phyloP scores from a whole-genome alignment of 64 coral and sea anemone genomes.

The Dendrophyllia cribrosa region DNA sequence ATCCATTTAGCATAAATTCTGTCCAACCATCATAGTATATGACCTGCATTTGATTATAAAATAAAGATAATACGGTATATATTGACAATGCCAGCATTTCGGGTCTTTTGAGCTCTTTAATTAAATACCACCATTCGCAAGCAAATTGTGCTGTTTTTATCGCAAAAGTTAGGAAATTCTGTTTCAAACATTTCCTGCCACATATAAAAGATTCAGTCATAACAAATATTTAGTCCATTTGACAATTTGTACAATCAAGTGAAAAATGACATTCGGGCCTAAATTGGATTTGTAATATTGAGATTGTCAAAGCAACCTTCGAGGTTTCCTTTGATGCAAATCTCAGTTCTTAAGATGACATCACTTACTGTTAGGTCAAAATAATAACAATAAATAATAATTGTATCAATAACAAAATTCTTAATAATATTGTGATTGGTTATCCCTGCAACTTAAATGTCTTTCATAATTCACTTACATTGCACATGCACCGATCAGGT shows the following conservation, averaged over 20 bases:
- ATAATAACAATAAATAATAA: too few species aligned
- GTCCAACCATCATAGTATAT: background rate
- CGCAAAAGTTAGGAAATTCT: background rate
- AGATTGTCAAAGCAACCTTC: background rate
- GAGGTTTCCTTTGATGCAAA: background rate
- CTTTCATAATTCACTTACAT: too few species aligned
- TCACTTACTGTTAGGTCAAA: too few species aligned
- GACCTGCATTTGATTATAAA: background rate
- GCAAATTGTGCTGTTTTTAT: background rate
- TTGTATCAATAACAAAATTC: too few species aligned
- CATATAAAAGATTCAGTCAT: background rate
- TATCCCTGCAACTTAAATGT: too few species aligned
- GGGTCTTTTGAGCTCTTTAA: background rate
- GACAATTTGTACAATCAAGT: background rate
- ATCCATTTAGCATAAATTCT: background rate
- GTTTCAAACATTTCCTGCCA: background rate
- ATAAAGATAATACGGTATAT: too few species aligned
- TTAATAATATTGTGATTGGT: too few species aligned
- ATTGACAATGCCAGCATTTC: constrained; percentile 39
- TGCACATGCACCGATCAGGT: too few species aligned
- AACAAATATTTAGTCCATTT: background rate
- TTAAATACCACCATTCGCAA: background rate
- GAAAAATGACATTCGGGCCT: background rate
- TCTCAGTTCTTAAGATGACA: background rate
- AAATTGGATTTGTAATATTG: background rate